phyloP scores from a whole-genome alignment of 2,113 vertebrate genomes.

The Calcarius ornatus region DNA sequence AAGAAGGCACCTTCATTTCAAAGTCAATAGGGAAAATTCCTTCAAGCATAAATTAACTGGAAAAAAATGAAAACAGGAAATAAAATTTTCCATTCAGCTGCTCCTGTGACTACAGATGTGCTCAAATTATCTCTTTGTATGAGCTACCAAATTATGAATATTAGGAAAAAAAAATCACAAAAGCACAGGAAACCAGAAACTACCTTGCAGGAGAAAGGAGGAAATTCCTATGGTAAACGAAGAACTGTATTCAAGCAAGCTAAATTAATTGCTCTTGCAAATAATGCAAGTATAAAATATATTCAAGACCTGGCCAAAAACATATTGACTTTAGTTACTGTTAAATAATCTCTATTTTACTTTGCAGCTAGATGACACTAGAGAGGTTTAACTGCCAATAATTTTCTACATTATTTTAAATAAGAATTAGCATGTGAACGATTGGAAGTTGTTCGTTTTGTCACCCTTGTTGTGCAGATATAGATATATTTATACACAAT shows the following conservation, averaged over 20 bases:
- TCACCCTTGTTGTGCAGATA: not conserved
- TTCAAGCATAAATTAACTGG: not conserved
- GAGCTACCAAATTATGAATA: not conserved
- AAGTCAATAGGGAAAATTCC: not conserved
- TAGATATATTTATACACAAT: not conserved
- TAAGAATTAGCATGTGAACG: not conserved
- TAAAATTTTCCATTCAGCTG: not conserved
- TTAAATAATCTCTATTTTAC: not conserved
- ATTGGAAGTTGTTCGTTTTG: not conserved
- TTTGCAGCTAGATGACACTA: not conserved
- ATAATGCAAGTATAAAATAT: not conserved
- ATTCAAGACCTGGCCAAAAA: not conserved
- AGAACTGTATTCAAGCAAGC: not conserved
- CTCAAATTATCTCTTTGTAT: not conserved
- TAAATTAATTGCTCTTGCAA: not conserved
- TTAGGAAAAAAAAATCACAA: not conserved
- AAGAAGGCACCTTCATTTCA: conserved; percentile 4
- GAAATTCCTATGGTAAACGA: not conserved
- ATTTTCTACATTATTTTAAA: not conserved
- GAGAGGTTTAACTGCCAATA: not conserved
- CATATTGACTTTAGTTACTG: not conserved
- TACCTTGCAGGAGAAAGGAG: not conserved
- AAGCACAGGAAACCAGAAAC: not conserved
- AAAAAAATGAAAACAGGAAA: not conserved
- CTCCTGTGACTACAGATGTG: not conserved